Conservation (phyloP, 2,888 invertebrate genomes). For the Xanthorhoe spadicearia region DNA sequence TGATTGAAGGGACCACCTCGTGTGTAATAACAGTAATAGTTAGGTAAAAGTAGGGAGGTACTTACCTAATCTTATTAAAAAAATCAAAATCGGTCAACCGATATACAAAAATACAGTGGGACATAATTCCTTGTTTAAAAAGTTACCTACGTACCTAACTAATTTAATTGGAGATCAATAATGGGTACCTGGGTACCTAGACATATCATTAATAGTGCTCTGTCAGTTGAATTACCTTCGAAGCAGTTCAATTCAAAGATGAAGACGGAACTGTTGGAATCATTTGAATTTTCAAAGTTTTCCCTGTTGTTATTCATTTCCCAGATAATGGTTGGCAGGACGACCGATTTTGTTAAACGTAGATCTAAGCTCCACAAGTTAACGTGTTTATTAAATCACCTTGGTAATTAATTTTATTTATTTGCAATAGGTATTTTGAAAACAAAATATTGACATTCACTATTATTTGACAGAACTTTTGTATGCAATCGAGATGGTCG, state of each 20-base stretch:
- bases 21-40: too few species aligned
- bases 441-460: constrained; percentile 15
- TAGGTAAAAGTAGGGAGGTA: too few species aligned
- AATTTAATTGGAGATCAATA: too few species aligned
- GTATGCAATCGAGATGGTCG: constrained; percentile 13
- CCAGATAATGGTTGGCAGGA: constrained; percentile 3
- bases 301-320: constrained; percentile 44
- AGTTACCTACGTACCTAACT: too few species aligned
- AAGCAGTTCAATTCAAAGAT: constrained; percentile 54
- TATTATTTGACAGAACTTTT: background rate
- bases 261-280: constrained; percentile 52
- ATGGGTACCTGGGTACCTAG: too few species aligned
- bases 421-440: constrained; percentile 15
- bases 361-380: constrained; percentile 18
- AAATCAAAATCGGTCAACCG: too few species aligned
- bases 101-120: too few species aligned
- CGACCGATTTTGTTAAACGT: constrained; percentile 2
- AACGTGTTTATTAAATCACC: constrained; percentile 50
- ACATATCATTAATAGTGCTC: background rate
- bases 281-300: constrained; percentile 44
- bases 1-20: too few species aligned
- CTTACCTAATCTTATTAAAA: too few species aligned
- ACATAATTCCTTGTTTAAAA: too few species aligned
- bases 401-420: constrained; percentile 64
- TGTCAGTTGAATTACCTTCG: constrained; percentile 47